Percentiles rank a stretch among this genome's conserved stretches.
phyloP scores from a whole-genome alignment of 2,888 invertebrate genomes.

The Epiblema foenella region DNA sequence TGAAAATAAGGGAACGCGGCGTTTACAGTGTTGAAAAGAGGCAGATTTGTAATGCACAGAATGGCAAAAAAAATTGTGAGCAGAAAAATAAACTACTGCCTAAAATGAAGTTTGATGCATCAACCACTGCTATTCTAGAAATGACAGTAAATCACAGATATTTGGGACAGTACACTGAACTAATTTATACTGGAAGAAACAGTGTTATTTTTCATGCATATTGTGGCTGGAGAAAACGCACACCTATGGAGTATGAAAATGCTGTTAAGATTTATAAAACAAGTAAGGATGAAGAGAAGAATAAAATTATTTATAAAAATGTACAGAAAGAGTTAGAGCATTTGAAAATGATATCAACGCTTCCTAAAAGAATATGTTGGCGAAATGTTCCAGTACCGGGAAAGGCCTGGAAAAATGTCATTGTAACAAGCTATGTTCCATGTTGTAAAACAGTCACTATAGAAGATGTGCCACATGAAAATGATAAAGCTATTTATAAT shows the following conservation, averaged over 20 bases:
- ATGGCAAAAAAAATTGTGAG: background rate
- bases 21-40: background rate
- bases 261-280: conserved; percentile 2
- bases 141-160: background rate
- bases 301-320: background rate
- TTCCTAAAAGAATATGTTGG: background rate
- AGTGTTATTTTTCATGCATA: background rate
- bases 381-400: too few relatives aligned
- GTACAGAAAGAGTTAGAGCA: background rate
- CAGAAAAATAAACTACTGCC: background rate
- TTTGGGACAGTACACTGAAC: background rate
- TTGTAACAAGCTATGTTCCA: background rate
- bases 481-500: background rate
- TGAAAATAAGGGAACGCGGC: background rate
- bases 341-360: background rate
- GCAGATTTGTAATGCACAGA: background rate
- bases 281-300: background rate
- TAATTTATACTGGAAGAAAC: background rate
- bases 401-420: background rate
- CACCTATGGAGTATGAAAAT: too few relatives aligned
- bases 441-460: background rate
- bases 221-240: background rate
- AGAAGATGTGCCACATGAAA: background rate
- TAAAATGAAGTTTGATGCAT: background rate
- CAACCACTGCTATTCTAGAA: background rate